A percentile compares a stretch with the other conserved stretches of the same genome.
phyloP scores from a whole-genome alignment of 2,113 vertebrate species.

The Hippopotamus amphibius region DNA sequence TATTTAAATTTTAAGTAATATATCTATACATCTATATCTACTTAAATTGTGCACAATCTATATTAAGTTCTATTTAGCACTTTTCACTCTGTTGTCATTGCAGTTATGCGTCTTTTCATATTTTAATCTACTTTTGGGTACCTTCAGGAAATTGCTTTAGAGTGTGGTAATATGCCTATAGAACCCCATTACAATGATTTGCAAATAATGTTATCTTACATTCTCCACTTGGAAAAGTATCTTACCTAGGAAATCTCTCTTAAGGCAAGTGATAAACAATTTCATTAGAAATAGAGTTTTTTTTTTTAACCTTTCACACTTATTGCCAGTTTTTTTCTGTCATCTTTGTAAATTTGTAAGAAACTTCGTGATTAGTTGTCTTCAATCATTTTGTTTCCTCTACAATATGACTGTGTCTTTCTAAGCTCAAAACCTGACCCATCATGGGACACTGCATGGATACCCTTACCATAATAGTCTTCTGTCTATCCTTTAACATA shows the following conservation, averaged over 20 bases:
- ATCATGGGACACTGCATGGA: background rate
- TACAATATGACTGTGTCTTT: background rate
- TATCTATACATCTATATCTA: background rate
- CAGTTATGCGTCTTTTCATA: slow-evolving; percentile 1
- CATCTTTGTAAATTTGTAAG: slow-evolving; percentile 23
- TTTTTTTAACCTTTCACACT: background rate
- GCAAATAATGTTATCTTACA: slow-evolving; percentile 49
- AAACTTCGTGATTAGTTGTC: background rate
- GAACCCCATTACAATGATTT: slow-evolving; percentile 53
- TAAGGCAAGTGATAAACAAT: slow-evolving; percentile 20
- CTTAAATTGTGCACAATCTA: background rate
- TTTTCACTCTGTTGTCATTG: background rate
- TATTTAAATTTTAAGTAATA: slow-evolving; percentile 32
- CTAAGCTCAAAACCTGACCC: background rate
- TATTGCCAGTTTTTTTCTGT: background rate
- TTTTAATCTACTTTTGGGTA: slow-evolving; percentile 43
- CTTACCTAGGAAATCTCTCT: slow-evolving; percentile 39
- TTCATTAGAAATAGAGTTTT: slow-evolving; percentile 33
- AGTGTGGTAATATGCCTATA: slow-evolving; percentile 22
- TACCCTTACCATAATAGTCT: background rate
- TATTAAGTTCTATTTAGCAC: slow-evolving; percentile 29
- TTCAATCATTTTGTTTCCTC: background rate
- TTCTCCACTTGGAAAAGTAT: slow-evolving; percentile 43
- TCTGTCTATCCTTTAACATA: background rate
- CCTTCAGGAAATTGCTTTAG: slow-evolving; percentile 58